Evolutionary conservation across 2,888 invertebrate genomes (phyloP), one percentile per base, ranked within the genome.

Genomic region (Arctia plantaginis): DNA sequence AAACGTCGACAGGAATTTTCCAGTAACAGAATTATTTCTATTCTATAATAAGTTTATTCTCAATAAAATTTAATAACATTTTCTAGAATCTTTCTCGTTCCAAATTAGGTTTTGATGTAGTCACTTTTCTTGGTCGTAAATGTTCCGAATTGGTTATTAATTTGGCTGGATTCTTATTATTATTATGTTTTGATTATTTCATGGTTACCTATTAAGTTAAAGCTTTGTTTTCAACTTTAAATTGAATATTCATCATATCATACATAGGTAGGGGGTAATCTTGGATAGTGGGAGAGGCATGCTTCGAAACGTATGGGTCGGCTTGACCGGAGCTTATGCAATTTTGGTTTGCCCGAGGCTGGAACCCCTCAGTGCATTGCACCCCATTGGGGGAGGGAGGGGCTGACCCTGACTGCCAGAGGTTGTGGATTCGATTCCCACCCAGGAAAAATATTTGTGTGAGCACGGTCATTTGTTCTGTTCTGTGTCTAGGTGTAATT

Each of bases 21-120:
- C 86, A 84, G 89, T 93, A 93, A 95, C 88, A 89, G 89, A 93
- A 93, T 95, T 95, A 94, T 94, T 93, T 83, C 89, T 93, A 91
- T 94, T 94, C 90, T 91, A 79, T 94, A 93, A 94, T 93, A 93
- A 92, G 89, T 93, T 94, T 92, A 94, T 92, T 94, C 87, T 94
- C 93, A 94, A 93, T 93, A 90, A 92, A 84, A 73, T 82, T 86
- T 74, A 88, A 90, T 89, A 89, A 88, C 88, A 87, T 88, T 86
- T 85, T 85, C 82, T 85, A 84, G 82, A 79, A 74, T 67, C 47
- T 66, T 70, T 47, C 67, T 71, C n/a, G 30, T 65, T 59, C 77
- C 75, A 85, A 87, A 87, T 85, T 83, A 79, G 77, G 81, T 86
- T 87, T 79, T 73, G 72, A 78, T 71, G 66, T 69, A 72, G 69